These are phyloP conservation scores for Bombus consobrinus DNA, from an alignment of 1,140 invertebrate genomes.

Conservation along the genomic window DNA sequence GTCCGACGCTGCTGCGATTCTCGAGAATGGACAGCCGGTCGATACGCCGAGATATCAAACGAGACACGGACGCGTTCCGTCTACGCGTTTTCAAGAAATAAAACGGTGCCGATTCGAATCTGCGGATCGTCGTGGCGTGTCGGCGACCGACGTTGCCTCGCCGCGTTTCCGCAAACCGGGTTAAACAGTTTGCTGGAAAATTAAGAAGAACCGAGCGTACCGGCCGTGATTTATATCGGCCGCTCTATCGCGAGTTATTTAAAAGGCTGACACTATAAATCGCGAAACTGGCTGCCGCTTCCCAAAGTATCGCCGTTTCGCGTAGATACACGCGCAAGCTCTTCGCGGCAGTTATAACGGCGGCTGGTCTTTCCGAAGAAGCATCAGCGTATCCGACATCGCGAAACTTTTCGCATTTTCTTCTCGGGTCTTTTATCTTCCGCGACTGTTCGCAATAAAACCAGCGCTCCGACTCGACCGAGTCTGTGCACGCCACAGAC, in stretches of 20 bases:
- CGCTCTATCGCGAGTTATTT: conserved; percentile 24
- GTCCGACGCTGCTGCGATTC: too few relatives aligned
- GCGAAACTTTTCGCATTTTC: conserved; percentile 65
- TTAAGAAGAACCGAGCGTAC: background rate
- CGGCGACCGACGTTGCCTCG: too few relatives aligned
- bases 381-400: conserved; percentile 1
- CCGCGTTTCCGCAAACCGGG: background rate
- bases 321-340: conserved; percentile 18
- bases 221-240: background rate
- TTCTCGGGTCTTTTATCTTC: conserved; percentile 49
- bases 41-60: background rate
- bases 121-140: rapidly evolving
- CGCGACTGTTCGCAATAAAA: conserved; percentile 56
- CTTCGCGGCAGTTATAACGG: conserved; percentile 15
- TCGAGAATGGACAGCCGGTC: background rate
- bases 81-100: background rate
- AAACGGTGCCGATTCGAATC: background rate
- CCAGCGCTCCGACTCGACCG: conserved; percentile 25
- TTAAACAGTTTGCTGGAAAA: background rate
- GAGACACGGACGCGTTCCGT: background rate
- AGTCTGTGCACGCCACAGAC: background rate
- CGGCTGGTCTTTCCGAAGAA: background rate
- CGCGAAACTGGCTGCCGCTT: conserved; percentile 4
- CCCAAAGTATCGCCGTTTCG: conserved; percentile 12
- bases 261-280: conserved; percentile 34